Percentiles rank a stretch among this genome's conserved stretches.
Conservation (phyloP, 1,140 invertebrate genomes). For the Copidosoma floridanum region DNA sequence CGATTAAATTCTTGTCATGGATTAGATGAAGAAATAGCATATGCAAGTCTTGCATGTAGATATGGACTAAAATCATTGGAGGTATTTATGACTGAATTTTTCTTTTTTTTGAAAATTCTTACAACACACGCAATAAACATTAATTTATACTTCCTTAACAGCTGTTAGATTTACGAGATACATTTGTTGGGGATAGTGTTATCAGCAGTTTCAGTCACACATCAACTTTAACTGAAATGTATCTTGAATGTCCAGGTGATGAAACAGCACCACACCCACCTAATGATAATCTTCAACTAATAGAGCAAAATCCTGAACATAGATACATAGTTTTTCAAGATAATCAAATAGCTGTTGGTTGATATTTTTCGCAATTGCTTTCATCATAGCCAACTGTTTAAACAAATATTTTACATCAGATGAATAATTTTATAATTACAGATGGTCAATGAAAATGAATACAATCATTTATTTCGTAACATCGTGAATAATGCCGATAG, state of each 20-base stretch:
- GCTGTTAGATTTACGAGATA: slow-evolving; percentile 66
- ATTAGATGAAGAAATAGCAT: slow-evolving; percentile 71
- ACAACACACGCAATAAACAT: no score
- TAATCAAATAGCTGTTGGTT: slow-evolving; percentile 1
- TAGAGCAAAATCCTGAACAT: slow-evolving; percentile 18
- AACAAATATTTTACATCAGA: neutral
- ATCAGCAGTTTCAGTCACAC: slow-evolving; percentile 66
- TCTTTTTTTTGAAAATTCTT: neutral
- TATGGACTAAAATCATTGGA: slow-evolving; percentile 69
- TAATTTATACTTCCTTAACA: slow-evolving; percentile 34
- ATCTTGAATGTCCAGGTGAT: slow-evolving; percentile 57
- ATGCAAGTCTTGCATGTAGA: slow-evolving; percentile 68
- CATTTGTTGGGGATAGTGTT: slow-evolving; percentile 67
- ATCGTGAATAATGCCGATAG: slow-evolving; percentile 16
- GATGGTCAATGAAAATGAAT: slow-evolving; percentile 10
- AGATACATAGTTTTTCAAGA: neutral
- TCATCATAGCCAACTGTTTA: neutral
- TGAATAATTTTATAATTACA: slow-evolving; percentile 4
- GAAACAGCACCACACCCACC: slow-evolving; percentile 29
- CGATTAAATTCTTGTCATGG: slow-evolving; percentile 62
- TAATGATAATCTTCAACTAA: slow-evolving; percentile 22
- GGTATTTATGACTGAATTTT: slow-evolving; percentile 45
- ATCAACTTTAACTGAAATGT: slow-evolving; percentile 61
- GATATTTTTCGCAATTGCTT: neutral
- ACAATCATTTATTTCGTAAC: slow-evolving; percentile 1